Evolutionary conservation across 2,888 invertebrate species (phyloP).

Genomic region (Agonum fuliginosum): DNA sequence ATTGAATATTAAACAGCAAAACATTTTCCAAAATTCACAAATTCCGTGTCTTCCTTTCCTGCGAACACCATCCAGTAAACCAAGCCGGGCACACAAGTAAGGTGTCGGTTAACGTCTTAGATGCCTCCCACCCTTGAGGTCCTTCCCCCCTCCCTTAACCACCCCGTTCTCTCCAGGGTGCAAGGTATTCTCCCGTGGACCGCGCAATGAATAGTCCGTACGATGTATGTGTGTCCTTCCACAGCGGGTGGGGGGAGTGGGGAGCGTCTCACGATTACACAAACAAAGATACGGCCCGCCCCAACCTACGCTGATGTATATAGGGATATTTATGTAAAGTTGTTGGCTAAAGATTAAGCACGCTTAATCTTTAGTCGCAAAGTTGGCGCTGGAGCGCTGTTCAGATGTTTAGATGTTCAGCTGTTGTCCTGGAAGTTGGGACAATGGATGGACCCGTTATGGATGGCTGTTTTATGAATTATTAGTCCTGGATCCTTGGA

Average conservation of each 20-base stretch:
- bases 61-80: constrained; percentile 47
- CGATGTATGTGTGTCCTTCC: constrained; percentile 55
- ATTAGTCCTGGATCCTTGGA: constrained; percentile 26
- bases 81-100: constrained; percentile 56
- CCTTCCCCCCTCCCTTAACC: not conserved
- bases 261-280: constrained; percentile 66
- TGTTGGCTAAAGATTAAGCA: constrained; percentile 70
- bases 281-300: constrained; percentile 70
- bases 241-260: constrained; percentile 27
- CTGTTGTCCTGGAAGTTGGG: constrained; percentile 58
- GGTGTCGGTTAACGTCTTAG: constrained; percentile 58
- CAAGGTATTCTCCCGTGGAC: constrained; percentile 52
- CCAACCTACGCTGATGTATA: constrained; percentile 66
- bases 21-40: not conserved
- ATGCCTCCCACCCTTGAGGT: constrained; percentile 42
- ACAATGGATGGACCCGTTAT: constrained; percentile 67
- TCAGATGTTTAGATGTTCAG: constrained; percentile 5
- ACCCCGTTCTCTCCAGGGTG: not conserved
- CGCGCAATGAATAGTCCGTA: constrained; percentile 56
- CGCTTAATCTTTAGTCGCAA: constrained; percentile 69
- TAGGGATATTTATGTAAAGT: constrained; percentile 70
- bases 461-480: constrained; percentile 43
- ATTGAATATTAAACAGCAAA: no score
- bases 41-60: not conserved
- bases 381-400: constrained; percentile 20